These are phyloP conservation scores for Sebastes steindachneri DNA, from an alignment of 2,797 vertebrate genomes.

Conservation along the genomic window DNA sequence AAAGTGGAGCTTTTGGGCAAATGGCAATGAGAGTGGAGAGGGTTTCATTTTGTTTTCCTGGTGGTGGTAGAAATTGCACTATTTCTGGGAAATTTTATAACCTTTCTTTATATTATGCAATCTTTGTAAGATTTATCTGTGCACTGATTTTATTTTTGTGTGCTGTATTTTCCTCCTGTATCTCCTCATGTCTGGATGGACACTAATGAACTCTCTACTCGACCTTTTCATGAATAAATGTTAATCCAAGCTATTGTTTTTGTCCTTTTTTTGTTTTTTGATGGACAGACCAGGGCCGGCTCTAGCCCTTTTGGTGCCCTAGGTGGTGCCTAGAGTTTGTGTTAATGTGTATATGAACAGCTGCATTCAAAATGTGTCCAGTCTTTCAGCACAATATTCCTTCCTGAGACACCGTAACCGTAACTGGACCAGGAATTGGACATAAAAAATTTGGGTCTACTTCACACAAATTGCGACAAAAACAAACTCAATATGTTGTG, in stretches of 20 bases:
- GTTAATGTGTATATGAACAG: too few species aligned
- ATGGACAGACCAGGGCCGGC: too few species aligned
- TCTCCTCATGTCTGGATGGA: constrained; percentile 37
- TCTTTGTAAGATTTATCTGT: constrained; percentile 69
- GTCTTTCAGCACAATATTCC: too few species aligned
- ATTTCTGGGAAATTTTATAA: constrained; percentile 67
- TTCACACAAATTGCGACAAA: too few species aligned
- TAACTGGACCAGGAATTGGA: too few species aligned
- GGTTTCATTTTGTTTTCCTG: constrained; percentile 47
- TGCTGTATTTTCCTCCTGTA: constrained; percentile 50
- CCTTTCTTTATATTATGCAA: constrained; percentile 76
- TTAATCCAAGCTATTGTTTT: constrained; percentile 4
- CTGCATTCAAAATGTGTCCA: too few species aligned
- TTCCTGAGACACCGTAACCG: too few species aligned
- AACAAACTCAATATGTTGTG: too few species aligned
- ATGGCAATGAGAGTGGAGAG: neutral
- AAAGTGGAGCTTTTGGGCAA: neutral
- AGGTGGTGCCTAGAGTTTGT: too few species aligned
- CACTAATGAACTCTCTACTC: constrained; percentile 15
- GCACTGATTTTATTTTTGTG: constrained; percentile 69
- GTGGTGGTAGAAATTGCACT: constrained; percentile 68
- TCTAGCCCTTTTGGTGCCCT: too few species aligned
- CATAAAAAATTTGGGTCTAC: too few species aligned
- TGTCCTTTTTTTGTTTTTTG: neutral
- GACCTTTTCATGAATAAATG: constrained; percentile 67